Conservation (phyloP, 2,113 vertebrate species). For the Eublepharis macularius region DNA sequence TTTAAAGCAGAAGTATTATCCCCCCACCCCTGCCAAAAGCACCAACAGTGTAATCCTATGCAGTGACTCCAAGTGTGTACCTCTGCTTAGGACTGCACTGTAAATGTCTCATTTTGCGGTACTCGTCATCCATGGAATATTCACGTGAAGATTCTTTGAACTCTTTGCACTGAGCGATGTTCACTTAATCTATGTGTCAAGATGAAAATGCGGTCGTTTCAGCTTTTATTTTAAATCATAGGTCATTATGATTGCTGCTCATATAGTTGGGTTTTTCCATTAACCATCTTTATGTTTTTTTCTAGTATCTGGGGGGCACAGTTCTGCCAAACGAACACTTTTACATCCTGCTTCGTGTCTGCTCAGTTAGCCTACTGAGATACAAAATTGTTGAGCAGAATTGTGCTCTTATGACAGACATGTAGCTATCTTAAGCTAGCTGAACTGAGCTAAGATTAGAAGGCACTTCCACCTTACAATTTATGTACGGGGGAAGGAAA, state of each 20-base stretch:
- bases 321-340: not conserved
- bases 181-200: not conserved
- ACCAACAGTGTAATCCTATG: not conserved
- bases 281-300: not conserved
- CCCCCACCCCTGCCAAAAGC: not conserved
- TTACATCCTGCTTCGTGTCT: not conserved
- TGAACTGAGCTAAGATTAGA: not conserved
- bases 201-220: constrained; percentile 3
- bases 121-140: not conserved
- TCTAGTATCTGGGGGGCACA: not conserved
- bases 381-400: not conserved
- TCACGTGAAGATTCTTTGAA: not conserved
- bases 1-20: constrained; percentile 18
- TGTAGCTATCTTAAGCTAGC: not conserved
- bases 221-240: constrained; percentile 31
- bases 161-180: not conserved
- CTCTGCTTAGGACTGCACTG: too few relatives aligned
- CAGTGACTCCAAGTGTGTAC: too few relatives aligned
- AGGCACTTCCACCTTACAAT: not conserved
- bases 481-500: not conserved
- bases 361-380: not conserved
- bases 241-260: not conserved
- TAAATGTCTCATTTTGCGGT: not conserved
- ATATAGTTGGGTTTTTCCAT: not conserved
- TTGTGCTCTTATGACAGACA: not conserved